Percentiles rank a stretch among this genome's conserved stretches.
Evolutionary conservation across 1,140 invertebrate species (phyloP).

Genomic region (Apis florea): DNA sequence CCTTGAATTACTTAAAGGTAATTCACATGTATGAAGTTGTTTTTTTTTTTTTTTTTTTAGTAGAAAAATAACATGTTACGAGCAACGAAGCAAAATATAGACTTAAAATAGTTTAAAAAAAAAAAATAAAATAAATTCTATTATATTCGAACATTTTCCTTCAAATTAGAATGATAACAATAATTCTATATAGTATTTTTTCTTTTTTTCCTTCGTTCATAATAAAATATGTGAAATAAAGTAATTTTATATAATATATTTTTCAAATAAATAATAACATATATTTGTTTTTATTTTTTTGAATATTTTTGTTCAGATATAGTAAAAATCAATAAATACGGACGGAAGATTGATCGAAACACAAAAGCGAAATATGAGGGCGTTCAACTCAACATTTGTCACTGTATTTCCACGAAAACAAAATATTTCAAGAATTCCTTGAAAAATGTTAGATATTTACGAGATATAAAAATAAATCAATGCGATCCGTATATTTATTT

Average conservation of each 20-base stretch:
- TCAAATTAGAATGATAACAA: neutral
- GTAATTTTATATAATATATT: neutral
- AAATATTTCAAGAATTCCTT: neutral
- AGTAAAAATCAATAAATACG: neutral
- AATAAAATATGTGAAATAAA: no score
- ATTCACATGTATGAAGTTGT: neutral
- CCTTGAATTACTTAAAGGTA: neutral
- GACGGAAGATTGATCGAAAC: neutral
- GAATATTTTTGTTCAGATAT: neutral
- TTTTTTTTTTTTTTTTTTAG: neutral
- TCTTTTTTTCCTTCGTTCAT: neutral
- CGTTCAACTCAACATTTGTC: neutral
- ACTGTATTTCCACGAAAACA: neutral
- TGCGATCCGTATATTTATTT: neutral
- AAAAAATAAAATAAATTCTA: neutral
- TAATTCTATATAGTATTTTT: no score
- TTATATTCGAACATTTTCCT: neutral
- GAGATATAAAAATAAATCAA: slow-evolving; percentile 15
- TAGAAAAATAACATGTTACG: neutral
- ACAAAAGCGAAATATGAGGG: neutral
- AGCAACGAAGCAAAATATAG: neutral
- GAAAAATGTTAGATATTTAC: neutral
- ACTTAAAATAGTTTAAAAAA: neutral
- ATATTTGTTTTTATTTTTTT: no score
- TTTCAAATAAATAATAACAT: neutral